Percentiles rank a stretch among this genome's conserved stretches.
Conservation (phyloP, 2,797 vertebrate genomes). For the Notolepis coatsorum region DNA sequence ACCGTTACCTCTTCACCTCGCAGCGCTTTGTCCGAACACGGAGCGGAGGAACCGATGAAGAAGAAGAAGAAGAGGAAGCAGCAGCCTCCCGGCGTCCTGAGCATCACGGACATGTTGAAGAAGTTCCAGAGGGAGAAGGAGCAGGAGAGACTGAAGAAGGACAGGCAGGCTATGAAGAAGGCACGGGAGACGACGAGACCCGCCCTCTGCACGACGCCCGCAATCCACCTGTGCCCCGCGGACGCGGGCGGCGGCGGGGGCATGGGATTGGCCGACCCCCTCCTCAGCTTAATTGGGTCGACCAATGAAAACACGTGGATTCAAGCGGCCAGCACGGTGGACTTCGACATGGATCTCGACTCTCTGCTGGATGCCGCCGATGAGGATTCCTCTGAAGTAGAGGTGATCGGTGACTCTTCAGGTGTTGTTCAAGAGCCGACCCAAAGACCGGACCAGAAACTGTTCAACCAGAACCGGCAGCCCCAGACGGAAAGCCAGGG, state of each 20-base stretch:
- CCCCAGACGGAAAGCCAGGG: too few species aligned
- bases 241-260: constrained; percentile 61
- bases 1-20: background rate
- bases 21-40: constrained; percentile 21
- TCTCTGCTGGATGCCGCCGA: constrained; percentile 82
- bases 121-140: constrained; percentile 93
- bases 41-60: constrained; percentile 37
- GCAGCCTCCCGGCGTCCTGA: constrained; percentile 77
- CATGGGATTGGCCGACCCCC: constrained; percentile 77
- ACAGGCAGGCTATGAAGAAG: constrained; percentile 29
- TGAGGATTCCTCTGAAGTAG: constrained; percentile 74
- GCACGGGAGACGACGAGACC: background rate
- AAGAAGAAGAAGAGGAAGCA: constrained; percentile 86
- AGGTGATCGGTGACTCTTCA: constrained; percentile 76
- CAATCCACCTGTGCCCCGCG: constrained; percentile 40
- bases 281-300: constrained; percentile 85
- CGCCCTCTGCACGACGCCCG: background rate
- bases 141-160: constrained; percentile 46
- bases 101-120: constrained; percentile 92
- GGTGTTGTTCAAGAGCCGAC: too few species aligned
- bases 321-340: constrained; percentile 88
- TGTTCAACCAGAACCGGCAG: too few species aligned
- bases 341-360: constrained; percentile 89
- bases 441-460: too few species aligned
- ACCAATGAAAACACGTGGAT: constrained; percentile 86